Evolutionary conservation across 92 coral and sea anemone genomes (phyloP).

Genomic region (Siderastrea siderea): DNA sequence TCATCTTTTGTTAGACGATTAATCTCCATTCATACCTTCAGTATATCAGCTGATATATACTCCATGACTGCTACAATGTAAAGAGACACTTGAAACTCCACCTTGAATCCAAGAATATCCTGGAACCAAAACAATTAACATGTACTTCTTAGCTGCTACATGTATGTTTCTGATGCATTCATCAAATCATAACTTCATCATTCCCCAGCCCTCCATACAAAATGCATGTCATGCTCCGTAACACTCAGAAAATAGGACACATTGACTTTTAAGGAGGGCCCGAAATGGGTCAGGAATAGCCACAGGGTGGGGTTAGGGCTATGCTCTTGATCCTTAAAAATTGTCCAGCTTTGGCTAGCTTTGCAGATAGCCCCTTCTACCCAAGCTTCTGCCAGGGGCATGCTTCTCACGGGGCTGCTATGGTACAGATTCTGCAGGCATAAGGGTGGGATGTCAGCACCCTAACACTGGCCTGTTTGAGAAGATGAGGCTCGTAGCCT

Average conservation of each 20-base stretch:
- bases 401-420: too few relatives aligned
- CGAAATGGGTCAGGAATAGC: too few relatives aligned
- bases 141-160: background rate
- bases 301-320: too few relatives aligned
- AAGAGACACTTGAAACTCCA: constrained; percentile 90
- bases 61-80: constrained; percentile 99
- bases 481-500: too few relatives aligned
- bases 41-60: constrained; percentile 96
- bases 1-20: background rate
- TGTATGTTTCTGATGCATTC: background rate
- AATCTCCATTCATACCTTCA: constrained; percentile 71
- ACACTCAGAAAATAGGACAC: background rate
- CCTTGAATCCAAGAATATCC: constrained; percentile 96
- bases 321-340: too few relatives aligned
- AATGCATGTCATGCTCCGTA: background rate
- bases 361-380: too few relatives aligned
- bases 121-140: constrained; percentile 18
- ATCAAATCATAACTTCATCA: background rate
- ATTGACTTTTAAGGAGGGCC: too few relatives aligned
- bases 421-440: too few relatives aligned
- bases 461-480: too few relatives aligned
- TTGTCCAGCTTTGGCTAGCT: too few relatives aligned
- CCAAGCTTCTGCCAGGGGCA: too few relatives aligned
- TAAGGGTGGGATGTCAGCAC: too few relatives aligned
- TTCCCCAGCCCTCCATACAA: background rate